phyloP scores from a whole-genome alignment of 2,113 vertebrate species.

The Grus americana region DNA sequence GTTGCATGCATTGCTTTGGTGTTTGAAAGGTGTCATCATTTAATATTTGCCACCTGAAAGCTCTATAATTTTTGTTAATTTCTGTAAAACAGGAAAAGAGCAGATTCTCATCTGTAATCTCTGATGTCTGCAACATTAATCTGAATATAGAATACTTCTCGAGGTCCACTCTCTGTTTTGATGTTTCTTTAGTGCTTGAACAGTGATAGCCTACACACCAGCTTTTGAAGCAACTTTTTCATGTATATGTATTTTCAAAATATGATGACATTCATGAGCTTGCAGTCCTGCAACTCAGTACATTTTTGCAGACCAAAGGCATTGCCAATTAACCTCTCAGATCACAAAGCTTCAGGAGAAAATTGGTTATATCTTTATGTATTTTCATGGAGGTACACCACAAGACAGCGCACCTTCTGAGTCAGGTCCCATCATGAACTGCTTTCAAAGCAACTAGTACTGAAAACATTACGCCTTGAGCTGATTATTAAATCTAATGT shows the following conservation, averaged over 20 bases:
- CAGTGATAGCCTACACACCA: not conserved
- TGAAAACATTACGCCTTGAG: not conserved
- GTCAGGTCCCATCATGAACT: not conserved
- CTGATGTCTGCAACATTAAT: not conserved
- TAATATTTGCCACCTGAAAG: not conserved
- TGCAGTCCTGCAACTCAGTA: not conserved
- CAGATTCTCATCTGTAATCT: not conserved
- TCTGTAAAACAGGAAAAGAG: not conserved
- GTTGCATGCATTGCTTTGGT: not conserved
- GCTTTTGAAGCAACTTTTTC: not conserved
- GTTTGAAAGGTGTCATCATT: not conserved
- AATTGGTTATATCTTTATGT: not conserved
- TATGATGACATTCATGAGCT: not conserved
- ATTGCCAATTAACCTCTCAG: not conserved
- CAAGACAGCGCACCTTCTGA: not conserved
- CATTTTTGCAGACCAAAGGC: not conserved
- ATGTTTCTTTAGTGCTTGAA: not conserved
- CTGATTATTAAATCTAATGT: not conserved
- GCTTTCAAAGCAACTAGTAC: not conserved
- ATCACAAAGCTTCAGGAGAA: not conserved
- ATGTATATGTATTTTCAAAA: not conserved
- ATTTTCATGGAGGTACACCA: not conserved
- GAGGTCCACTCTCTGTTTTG: not conserved
- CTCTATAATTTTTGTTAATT: not conserved
- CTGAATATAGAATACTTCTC: not conserved